Base-by-base conservation (phyloP, 2,113 vertebrate species). In the Larimichthys polyactis region DNA sequence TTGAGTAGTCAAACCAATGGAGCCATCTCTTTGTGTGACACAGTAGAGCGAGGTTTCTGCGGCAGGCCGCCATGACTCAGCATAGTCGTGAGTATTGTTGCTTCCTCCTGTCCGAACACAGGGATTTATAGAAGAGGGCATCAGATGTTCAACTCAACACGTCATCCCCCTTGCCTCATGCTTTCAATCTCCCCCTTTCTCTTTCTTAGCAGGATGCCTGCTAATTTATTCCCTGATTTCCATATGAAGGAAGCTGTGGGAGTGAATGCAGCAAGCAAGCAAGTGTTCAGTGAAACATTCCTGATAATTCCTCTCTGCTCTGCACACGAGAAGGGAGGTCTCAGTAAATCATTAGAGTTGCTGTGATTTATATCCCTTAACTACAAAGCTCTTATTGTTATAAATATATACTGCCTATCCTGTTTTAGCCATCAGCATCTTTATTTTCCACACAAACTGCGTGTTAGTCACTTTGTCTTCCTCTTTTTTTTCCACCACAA, bases 211-310 rank as follows among this genome's bases (percentile, higher is more conserved):
- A 78, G 85, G 75, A 87, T 80, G 80, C 79, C 73, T 55, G 79
- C 73, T 91, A 88, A 91, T 91, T 84, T 90, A 89, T 90, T 93
- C 90, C 87, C 87, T 92, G 65, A 94, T 95, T 94, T 92, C 86
- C 93, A 91, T 94, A 89, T 90, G 92, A 93, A 93, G 89, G 90
- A 92, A 93, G 75, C 68, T 55, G 83, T 91, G 87, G 88, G 83
- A 89, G 85, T 82, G 88, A 92, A 88, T 81, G 66, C 69, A 68
- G 73, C 75, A 74, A 74, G 79, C 84, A 49, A 90, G 71, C 75
- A 81, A 81, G 77, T 66, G 72, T 85, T 79, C 75, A 80, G 68
- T 68, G 65, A 86, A 85, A 89, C 81, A 83, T 82, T 90, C 82
- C 81, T 81, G 63, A 73, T 83, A 71, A 87, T 86, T 90, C 75